phyloP scores from a whole-genome alignment of 2,797 vertebrate genomes.

The Girardinus metallicus region DNA sequence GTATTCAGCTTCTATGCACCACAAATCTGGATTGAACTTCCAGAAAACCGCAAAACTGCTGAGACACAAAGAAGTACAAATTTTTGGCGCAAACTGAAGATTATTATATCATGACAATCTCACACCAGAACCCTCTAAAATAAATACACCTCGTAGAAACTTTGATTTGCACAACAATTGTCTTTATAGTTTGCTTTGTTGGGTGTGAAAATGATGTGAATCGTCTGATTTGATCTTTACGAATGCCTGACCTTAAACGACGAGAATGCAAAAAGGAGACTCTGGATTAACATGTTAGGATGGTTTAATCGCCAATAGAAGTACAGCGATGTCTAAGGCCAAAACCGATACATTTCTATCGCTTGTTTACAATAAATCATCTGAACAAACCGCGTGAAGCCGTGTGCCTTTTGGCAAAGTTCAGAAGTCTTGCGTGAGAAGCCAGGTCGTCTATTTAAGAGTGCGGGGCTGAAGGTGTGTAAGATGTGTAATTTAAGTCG shows the following conservation, averaged over 20 bases:
- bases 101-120: background rate
- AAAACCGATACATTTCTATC: background rate
- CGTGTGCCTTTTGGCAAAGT: background rate
- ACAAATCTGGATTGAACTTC: too few relatives aligned
- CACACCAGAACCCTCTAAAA: background rate
- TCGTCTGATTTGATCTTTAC: background rate
- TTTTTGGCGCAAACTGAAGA: background rate
- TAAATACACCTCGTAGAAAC: background rate
- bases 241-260: background rate
- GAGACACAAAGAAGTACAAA: too few relatives aligned
- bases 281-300: background rate
- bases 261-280: background rate
- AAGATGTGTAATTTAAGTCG: slow-evolving; percentile 33
- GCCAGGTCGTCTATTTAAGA: background rate
- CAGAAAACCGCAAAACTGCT: too few relatives aligned
- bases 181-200: background rate
- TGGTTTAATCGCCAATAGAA: too few relatives aligned
- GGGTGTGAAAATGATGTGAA: background rate
- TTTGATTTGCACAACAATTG: background rate
- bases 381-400: background rate
- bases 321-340: background rate
- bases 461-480: slow-evolving; percentile 6
- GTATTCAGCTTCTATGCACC: too few relatives aligned
- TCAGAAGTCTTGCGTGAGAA: background rate
- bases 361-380: background rate